Evolutionary conservation across 2,113 vertebrate species (phyloP), one percentile per base, ranked within the genome.

Genomic region (Motacilla alba): DNA sequence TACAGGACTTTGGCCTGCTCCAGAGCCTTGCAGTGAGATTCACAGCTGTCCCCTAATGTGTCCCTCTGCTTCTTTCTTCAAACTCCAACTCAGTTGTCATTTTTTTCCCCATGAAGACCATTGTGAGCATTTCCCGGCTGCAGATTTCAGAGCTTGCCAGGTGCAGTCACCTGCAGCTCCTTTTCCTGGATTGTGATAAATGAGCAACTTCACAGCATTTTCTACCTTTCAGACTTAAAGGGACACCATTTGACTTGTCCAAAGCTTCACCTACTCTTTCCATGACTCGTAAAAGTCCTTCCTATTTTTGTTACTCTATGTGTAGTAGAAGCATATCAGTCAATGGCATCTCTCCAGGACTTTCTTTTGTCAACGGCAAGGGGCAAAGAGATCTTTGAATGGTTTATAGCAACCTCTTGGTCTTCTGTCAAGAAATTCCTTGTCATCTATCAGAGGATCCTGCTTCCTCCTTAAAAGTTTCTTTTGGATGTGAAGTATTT

Each of bases 381-480:
- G 10, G 44, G 46, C 58, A 93, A 95, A 88, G 72, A 67, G 41
- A 53, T 10, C 67, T 91, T 84, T 88, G 75, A 92, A 86, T 43
- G 74, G 35, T 85, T 85, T 58, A 79, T 15, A 95, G 41, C 56
- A 87, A 83, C 18, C 53, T 90, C 77, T 82, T 89, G 46, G 46
- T 91, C 63, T 67, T 59, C 83, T 49, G 26, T 85, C 94, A 90
- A 69, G 37, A 95, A 92, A 91, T 90, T 87, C 81, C 66, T 73
- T 89, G 73, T 87, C 72, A 94, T 88, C 41, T 63, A 21, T 52
- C 63, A 75, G 31, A 89, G 55, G 31, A 78, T 26, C 35, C 52
- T 82, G 31, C 67, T 90, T 80, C 66, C 49, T 80, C 62, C 72
- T 94, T 64, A 52, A 63, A 68, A 62, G 27, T 28, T 75, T 75